phyloP scores from a whole-genome alignment of 2,797 vertebrate genomes.

The Pelobates cultripes region DNA sequence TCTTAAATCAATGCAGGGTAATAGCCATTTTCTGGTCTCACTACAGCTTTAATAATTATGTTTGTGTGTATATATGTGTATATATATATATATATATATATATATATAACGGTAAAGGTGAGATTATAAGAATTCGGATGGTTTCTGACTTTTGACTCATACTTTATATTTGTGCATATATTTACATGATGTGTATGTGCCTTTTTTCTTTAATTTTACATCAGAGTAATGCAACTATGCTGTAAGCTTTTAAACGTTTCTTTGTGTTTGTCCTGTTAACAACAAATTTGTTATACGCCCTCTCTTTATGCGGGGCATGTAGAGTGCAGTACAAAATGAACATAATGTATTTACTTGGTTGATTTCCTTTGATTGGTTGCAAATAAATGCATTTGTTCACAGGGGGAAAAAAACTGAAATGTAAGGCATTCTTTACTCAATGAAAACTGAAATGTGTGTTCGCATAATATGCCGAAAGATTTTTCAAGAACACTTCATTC shows the following conservation, averaged over 20 bases:
- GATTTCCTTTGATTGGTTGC: slow-evolving; percentile 42
- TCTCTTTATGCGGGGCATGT: slow-evolving; percentile 17
- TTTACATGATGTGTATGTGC: no score
- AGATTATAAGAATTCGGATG: no score
- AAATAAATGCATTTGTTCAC: slow-evolving; percentile 37
- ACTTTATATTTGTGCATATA: no score
- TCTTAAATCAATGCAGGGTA: no score
- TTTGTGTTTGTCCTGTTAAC: slow-evolving; percentile 23
- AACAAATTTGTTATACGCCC: slow-evolving; percentile 18
- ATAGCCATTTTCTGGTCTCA: no score
- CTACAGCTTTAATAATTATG: no score
- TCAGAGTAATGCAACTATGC: no score
- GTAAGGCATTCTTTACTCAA: slow-evolving; percentile 33
- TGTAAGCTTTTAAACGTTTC: neutral
- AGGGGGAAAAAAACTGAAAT: slow-evolving; percentile 12
- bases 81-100: no score
- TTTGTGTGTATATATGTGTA: no score
- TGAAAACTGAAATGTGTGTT: slow-evolving; percentile 28
- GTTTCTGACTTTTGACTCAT: no score
- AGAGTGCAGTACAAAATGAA: neutral
- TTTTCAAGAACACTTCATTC: slow-evolving; percentile 53
- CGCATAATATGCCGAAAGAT: slow-evolving; percentile 43
- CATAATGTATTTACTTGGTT: slow-evolving; percentile 29
- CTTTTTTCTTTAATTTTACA: no score
- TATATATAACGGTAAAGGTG: no score